Evolutionary conservation across 30 jellyfish, hydroid and myxozoan species (phyloP).

Genomic region (Catostylus mosaicus): DNA sequence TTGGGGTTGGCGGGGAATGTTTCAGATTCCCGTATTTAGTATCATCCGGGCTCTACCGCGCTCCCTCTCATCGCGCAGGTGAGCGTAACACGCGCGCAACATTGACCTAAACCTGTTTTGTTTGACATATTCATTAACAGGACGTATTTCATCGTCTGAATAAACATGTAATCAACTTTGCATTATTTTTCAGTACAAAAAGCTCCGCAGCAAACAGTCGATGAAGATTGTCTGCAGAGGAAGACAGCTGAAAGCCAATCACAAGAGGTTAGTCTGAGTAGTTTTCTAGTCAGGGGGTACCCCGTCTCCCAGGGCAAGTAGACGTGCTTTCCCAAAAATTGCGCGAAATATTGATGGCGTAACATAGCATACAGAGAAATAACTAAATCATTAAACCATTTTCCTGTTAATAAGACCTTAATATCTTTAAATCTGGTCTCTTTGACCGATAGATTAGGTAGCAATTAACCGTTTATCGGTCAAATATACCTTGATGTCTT

Average conservation of each 20-base stretch:
- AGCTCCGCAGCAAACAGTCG: constrained; percentile 71
- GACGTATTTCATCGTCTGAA: neutral
- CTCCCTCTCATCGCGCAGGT: neutral
- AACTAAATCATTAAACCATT: no score
- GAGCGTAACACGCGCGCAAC: neutral
- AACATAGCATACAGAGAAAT: no score
- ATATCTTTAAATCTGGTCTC: no score
- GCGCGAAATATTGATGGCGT: no score
- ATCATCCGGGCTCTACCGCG: no score
- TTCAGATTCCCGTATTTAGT: no score
- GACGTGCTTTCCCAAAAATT: no score
- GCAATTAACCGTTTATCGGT: no score
- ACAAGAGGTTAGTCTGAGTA: constrained; percentile 48
- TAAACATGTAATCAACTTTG: neutral
- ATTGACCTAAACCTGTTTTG: neutral
- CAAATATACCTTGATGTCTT: no score
- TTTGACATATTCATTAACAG: constrained; percentile 7
- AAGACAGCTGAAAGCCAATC: constrained; percentile 47
- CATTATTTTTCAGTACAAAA: constrained; percentile 78
- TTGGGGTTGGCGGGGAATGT: no score
- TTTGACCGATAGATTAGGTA: no score
- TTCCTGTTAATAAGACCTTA: no score
- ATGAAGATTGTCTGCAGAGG: constrained; percentile 80
- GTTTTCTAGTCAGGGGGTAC: neutral
- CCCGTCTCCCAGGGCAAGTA: neutral